Percentiles rank a stretch among this genome's conserved stretches.
Conservation (phyloP, 2,113 vertebrate genomes). For the Puntigrus tetrazona region DNA sequence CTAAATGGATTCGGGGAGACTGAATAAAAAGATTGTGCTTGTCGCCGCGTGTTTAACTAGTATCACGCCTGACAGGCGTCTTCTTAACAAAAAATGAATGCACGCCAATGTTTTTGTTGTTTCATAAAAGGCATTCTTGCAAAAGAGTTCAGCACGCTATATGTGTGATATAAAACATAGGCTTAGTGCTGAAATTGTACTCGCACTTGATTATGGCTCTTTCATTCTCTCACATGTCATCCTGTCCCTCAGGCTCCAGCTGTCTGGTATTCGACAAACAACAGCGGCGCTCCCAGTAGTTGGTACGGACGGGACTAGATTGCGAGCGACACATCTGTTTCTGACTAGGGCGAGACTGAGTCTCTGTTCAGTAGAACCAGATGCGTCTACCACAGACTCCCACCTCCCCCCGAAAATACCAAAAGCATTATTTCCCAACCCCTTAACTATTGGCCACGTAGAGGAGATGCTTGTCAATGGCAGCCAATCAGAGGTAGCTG, state of each 20-base stretch:
- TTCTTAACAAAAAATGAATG: neutral
- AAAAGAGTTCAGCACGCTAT: neutral
- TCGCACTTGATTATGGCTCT: neutral
- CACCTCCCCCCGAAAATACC: slow-evolving; percentile 25
- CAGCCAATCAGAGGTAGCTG: slow-evolving; percentile 60
- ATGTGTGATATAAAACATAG: neutral
- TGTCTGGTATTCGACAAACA: slow-evolving; percentile 29
- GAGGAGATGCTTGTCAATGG: slow-evolving; percentile 57
- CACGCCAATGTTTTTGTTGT: neutral
- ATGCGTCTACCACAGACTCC: slow-evolving; percentile 33
- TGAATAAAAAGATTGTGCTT: neutral
- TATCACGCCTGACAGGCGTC: neutral
- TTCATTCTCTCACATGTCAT: neutral
- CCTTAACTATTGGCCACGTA: slow-evolving; percentile 60
- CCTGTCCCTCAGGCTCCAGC: neutral
- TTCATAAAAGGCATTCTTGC: neutral
- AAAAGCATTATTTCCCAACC: neutral
- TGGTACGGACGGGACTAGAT: slow-evolving; percentile 34
- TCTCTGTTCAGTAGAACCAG: slow-evolving; percentile 36
- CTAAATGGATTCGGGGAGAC: neutral
- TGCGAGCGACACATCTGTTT: slow-evolving; percentile 53
- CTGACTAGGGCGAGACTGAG: neutral
- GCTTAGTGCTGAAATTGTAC: neutral
- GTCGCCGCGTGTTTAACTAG: neutral
- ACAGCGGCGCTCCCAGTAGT: slow-evolving; percentile 17